A percentile compares a stretch with the other conserved stretches of the same genome.
Conservation (phyloP, 2,888 invertebrate species). For the Scaptomyza flava region DNA sequence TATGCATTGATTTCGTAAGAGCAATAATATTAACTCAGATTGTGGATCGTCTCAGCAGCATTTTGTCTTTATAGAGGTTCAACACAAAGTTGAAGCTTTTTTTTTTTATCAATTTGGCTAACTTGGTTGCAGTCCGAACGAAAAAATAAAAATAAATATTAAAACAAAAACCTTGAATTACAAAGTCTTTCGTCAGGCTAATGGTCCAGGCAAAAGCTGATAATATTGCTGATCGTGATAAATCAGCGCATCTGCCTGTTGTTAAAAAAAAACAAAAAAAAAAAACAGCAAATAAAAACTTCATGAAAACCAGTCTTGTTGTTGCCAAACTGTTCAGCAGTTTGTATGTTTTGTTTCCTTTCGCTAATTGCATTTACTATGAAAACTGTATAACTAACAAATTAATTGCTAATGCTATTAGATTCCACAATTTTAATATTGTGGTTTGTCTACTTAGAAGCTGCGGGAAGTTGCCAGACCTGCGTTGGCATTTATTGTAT, state of each 20-base stretch:
- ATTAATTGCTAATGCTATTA: constrained; percentile 41
- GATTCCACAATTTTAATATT: constrained; percentile 31
- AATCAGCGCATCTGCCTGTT: constrained; percentile 53
- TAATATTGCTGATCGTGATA: constrained; percentile 35
- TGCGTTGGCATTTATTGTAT: constrained; percentile 14
- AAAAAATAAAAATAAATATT: constrained; percentile 9
- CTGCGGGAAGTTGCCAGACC: constrained; percentile 20
- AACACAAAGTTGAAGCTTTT: constrained; percentile 21
- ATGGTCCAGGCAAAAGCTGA: constrained; percentile 57
- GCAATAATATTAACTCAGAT: constrained; percentile 35
- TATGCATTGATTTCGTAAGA: constrained; percentile 58
- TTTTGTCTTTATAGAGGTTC: neutral
- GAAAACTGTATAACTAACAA: constrained; percentile 25
- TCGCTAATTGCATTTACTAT: constrained; percentile 55
- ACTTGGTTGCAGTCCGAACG: constrained; percentile 31
- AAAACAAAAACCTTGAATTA: constrained; percentile 72
- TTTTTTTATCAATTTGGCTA: constrained; percentile 26
- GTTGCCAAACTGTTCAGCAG: constrained; percentile 37
- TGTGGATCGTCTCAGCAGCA: neutral
- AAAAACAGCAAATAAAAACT: constrained; percentile 11
- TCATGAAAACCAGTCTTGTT: constrained; percentile 18
- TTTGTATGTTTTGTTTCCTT: constrained; percentile 12
- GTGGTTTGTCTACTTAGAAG: constrained; percentile 46
- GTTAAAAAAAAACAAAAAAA: constrained; percentile 30
- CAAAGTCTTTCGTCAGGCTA: constrained; percentile 59